Conservation (phyloP, 2,797 vertebrate genomes). For the Arnoldichthys spilopterus region DNA sequence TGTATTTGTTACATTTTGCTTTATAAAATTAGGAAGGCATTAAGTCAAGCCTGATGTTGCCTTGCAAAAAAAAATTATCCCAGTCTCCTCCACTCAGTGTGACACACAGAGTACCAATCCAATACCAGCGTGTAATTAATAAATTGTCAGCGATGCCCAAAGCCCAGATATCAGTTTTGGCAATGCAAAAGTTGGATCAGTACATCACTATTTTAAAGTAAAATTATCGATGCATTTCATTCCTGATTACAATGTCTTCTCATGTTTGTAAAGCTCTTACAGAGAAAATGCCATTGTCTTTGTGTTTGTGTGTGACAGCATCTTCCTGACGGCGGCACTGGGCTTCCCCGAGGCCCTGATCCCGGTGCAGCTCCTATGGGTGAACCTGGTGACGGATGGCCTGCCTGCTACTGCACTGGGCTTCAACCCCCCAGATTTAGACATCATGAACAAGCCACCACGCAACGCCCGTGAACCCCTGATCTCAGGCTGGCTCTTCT, state of each 20-base stretch:
- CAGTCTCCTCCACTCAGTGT: too few relatives aligned
- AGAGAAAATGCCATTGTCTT: background rate
- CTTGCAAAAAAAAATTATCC: too few relatives aligned
- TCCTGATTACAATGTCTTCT: background rate
- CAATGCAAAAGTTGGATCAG: too few relatives aligned
- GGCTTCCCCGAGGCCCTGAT: conserved; percentile 98
- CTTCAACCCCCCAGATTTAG: conserved; percentile 96
- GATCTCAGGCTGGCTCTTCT: conserved; percentile 98
- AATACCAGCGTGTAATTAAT: too few relatives aligned
- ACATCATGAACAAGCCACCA: conserved; percentile 97
- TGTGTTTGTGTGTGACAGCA: conserved; percentile 74
- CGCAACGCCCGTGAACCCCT: conserved; percentile 97
- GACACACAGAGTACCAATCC: too few relatives aligned
- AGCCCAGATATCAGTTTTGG: too few relatives aligned
- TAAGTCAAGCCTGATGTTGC: too few relatives aligned
- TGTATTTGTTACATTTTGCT: too few relatives aligned
- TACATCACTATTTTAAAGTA: too few relatives aligned
- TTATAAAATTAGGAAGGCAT: too few relatives aligned
- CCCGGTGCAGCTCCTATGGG: conserved; percentile 97
- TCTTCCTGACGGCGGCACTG: conserved; percentile 97
- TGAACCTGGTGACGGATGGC: conserved; percentile 97
- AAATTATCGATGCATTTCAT: background rate
- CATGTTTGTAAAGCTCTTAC: background rate
- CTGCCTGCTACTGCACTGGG: conserved; percentile 95
- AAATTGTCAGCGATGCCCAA: too few relatives aligned